Percentiles rank a stretch among this genome's conserved stretches.
These are phyloP conservation scores for Cichladusa arquata DNA, from an alignment of 2,113 vertebrate genomes.

Conservation along the genomic window DNA sequence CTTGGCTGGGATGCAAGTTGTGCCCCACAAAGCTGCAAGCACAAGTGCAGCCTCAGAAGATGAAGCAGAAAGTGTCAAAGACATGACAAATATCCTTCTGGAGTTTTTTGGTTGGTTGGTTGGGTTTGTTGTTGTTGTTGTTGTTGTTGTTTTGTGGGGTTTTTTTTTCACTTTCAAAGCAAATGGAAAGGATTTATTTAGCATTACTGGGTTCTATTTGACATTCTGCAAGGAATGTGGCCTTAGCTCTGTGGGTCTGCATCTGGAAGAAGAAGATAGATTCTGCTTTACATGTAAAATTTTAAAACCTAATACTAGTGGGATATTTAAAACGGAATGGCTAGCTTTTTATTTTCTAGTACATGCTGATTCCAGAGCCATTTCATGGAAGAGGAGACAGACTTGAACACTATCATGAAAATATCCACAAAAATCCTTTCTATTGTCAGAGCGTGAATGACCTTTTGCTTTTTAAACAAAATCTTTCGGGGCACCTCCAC, in stretches of 20 bases:
- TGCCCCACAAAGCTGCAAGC: not conserved
- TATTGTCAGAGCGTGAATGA: not conserved
- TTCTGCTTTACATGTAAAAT: not conserved
- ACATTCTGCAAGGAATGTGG: not conserved
- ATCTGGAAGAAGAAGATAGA: not conserved
- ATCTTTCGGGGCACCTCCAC: not conserved
- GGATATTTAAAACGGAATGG: not conserved
- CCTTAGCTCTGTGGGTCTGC: not conserved
- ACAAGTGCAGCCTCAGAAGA: not conserved
- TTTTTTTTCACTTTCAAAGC: not conserved
- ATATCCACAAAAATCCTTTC: not conserved
- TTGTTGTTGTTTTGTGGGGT: no score
- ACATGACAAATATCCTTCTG: not conserved
- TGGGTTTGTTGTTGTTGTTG: no score
- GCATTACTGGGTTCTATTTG: not conserved
- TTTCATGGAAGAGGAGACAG: not conserved
- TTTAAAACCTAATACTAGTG: not conserved
- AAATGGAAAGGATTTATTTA: not conserved
- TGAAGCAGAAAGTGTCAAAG: not conserved
- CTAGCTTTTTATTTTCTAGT: not conserved
- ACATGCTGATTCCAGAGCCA: not conserved
- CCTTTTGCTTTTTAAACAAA: not conserved
- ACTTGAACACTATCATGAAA: not conserved
- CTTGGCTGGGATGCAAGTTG: not conserved
- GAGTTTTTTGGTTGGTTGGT: not conserved